phyloP scores from a whole-genome alignment of 2,888 invertebrate species.

The Agonopterix alstromeriana region DNA sequence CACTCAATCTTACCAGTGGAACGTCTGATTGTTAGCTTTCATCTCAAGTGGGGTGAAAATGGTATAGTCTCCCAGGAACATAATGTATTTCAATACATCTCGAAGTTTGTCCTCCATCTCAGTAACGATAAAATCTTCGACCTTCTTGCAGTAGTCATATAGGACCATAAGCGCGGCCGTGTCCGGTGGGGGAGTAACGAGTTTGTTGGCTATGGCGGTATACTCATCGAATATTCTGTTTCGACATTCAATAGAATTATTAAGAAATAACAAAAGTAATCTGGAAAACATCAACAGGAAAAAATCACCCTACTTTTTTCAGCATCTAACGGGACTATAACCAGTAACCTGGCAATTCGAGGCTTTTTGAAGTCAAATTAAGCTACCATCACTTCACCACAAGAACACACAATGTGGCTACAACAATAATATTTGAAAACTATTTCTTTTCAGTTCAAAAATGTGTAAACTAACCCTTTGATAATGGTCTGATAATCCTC shows the following conservation, averaged over 20 bases:
- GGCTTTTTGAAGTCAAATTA: no score
- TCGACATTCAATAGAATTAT: neutral
- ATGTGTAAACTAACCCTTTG: slow-evolving; percentile 76
- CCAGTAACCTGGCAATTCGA: no score
- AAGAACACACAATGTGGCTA: no score
- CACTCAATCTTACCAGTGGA: slow-evolving; percentile 80
- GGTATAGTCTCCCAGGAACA: slow-evolving; percentile 90
- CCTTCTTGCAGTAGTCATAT: slow-evolving; percentile 84
- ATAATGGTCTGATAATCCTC: slow-evolving; percentile 87
- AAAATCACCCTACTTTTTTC: no score
- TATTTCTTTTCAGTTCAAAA: no score
- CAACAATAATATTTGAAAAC: no score
- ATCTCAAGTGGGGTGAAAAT: slow-evolving; percentile 89
- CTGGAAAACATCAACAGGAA: no score
- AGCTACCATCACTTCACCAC: no score
- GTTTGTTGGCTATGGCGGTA: slow-evolving; percentile 85
- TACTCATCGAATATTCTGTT: slow-evolving; percentile 90
- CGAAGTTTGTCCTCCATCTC: slow-evolving; percentile 87
- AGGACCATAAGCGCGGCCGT: slow-evolving; percentile 92
- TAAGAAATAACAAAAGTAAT: no score
- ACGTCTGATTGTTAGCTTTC: slow-evolving; percentile 91
- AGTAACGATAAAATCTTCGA: slow-evolving; percentile 81
- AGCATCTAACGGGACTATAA: no score
- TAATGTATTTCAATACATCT: slow-evolving; percentile 82
- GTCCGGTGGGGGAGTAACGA: slow-evolving; percentile 86